Percentiles rank a stretch among this genome's conserved stretches.
Conservation (phyloP, 2,888 invertebrate species). For the Nasonia oneida region DNA sequence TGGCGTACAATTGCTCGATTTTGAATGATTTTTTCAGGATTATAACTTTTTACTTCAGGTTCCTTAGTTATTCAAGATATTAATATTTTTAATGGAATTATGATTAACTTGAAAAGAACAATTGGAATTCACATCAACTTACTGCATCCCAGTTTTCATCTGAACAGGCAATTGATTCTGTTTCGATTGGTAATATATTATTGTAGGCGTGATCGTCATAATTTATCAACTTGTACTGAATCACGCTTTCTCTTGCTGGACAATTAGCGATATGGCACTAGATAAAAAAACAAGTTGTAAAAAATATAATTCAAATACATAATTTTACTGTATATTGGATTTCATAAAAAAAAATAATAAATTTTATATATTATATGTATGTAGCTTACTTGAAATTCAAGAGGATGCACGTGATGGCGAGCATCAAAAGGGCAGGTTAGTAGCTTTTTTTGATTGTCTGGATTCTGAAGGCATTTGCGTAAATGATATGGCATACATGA, state of each 20-base stretch:
- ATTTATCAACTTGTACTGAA: slow-evolving; percentile 30
- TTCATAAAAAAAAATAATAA: not conserved
- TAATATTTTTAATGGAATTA: not conserved
- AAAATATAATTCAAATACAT: not conserved
- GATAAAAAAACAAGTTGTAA: not conserved
- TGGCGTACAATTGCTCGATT: slow-evolving; percentile 55
- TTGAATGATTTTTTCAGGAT: slow-evolving; percentile 62
- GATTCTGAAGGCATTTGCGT: slow-evolving; percentile 66
- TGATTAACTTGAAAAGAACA: not conserved
- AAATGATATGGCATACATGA: slow-evolving; percentile 68
- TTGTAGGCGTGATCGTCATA: not conserved
- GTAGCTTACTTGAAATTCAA: slow-evolving; percentile 65
- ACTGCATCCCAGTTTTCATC: slow-evolving; percentile 65
- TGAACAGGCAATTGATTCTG: not conserved
- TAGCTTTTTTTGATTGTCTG: slow-evolving; percentile 57
- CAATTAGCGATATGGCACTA: slow-evolving; percentile 56
- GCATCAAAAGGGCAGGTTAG: slow-evolving; percentile 67
- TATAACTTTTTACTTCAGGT: slow-evolving; percentile 59
- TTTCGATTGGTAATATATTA: slow-evolving; percentile 5
- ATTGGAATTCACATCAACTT: slow-evolving; percentile 18
- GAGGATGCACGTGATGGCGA: slow-evolving; percentile 63
- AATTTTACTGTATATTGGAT: not conserved
- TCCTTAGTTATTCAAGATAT: slow-evolving; percentile 58
- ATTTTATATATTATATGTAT: no score
- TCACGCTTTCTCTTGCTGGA: slow-evolving; percentile 39